phyloP scores from a whole-genome alignment of 2,113 vertebrate genomes.

The Barbus barbus region DNA sequence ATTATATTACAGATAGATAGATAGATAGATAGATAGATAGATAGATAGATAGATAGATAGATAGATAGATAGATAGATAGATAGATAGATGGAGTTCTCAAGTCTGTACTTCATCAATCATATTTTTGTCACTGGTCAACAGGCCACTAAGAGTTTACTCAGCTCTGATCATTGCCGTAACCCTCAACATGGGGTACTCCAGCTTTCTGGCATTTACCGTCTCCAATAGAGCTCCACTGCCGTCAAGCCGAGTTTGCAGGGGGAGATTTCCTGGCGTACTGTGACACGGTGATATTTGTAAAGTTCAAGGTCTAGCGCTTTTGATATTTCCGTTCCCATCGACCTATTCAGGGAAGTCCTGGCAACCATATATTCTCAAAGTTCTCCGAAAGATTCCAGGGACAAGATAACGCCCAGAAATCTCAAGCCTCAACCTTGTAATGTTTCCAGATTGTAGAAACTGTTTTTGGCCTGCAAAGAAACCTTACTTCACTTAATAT shows the following conservation, averaged over 20 bases:
- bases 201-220: constrained; percentile 48
- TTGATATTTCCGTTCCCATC: constrained; percentile 35
- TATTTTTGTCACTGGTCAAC: constrained; percentile 18
- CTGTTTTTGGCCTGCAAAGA: not conserved
- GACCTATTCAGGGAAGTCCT: constrained; percentile 22
- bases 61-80: too few species aligned
- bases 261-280: constrained; percentile 72
- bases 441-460: not conserved
- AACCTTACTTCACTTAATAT: not conserved
- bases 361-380: not conserved
- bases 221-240: constrained; percentile 39
- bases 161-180: constrained; percentile 21
- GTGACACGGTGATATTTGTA: constrained; percentile 74
- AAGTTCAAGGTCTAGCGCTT: constrained; percentile 71
- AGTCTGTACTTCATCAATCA: too few species aligned
- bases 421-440: not conserved
- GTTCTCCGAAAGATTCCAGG: not conserved
- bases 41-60: too few species aligned
- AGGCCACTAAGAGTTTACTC: constrained; percentile 37
- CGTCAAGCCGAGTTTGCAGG: constrained; percentile 40
- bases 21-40: too few species aligned
- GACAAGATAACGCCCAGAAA: not conserved
- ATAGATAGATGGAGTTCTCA: too few species aligned
- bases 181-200: constrained; percentile 16
- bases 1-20: too few species aligned